A percentile compares a stretch with the other conserved stretches of the same genome.
phyloP scores from a whole-genome alignment of 2,888 invertebrate genomes.

The Eremobia ochroleuca region DNA sequence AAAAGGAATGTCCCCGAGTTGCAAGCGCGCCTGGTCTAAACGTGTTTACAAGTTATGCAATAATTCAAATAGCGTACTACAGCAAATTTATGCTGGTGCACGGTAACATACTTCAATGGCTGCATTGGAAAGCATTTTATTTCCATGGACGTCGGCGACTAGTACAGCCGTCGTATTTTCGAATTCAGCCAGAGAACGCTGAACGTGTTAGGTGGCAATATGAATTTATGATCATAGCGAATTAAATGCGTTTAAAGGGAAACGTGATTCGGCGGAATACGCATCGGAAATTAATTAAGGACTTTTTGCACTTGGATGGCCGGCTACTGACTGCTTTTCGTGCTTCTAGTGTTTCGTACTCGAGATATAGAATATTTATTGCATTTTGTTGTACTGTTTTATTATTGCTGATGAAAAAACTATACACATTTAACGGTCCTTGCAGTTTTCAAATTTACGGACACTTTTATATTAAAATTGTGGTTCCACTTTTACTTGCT shows the following conservation, averaged over 20 bases:
- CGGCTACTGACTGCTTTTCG: constrained; percentile 52
- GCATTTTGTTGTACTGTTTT: constrained; percentile 39
- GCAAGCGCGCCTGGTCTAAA: constrained; percentile 81
- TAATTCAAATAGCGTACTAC: constrained; percentile 88
- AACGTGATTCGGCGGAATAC: constrained; percentile 80
- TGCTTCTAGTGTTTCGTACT: constrained; percentile 32
- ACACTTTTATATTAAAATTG: constrained; percentile 48
- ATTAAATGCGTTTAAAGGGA: constrained; percentile 85
- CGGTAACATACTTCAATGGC: constrained; percentile 89
- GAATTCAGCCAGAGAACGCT: constrained; percentile 81
- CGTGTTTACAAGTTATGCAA: constrained; percentile 90
- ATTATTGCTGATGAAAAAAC: constrained; percentile 44
- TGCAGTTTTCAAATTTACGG: constrained; percentile 55
- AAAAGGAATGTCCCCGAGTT: constrained; percentile 79
- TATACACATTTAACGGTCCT: constrained; percentile 41
- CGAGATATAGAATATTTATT: constrained; percentile 43
- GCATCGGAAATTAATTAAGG: constrained; percentile 84
- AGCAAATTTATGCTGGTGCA: constrained; percentile 89
- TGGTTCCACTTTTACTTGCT: too few relatives aligned
- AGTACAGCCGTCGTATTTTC: constrained; percentile 80
- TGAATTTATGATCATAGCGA: constrained; percentile 87
- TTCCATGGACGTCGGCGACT: constrained; percentile 84
- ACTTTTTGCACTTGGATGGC: constrained; percentile 78
- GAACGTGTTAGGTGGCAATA: constrained; percentile 87
- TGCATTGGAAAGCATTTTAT: constrained; percentile 90